Evolutionary conservation across 2,797 vertebrate species (phyloP).

Genomic region (Phrynocephalus forsythii): DNA sequence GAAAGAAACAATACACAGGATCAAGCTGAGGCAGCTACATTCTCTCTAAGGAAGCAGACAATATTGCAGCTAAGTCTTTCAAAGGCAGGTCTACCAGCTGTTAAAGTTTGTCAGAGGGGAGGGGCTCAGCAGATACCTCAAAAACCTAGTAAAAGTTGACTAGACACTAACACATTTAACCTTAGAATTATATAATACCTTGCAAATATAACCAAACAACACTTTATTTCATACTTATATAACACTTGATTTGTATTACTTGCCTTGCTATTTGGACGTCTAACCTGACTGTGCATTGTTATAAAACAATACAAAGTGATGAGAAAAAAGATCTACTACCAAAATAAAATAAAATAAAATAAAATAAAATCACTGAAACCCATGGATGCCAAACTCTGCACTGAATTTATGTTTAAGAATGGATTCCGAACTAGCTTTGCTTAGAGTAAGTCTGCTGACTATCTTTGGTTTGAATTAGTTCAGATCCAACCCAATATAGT

Average conservation of each 20-base stretch:
- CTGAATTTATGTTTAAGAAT: neutral
- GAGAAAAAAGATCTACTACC: neutral
- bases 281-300: neutral
- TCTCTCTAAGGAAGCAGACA: neutral
- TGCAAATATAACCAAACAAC: neutral
- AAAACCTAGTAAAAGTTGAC: neutral
- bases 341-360: neutral
- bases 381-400: neutral
- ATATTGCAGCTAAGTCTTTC: neutral
- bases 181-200: neutral
- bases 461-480: neutral
- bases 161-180: neutral
- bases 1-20: conserved; percentile 3
- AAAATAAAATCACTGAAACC: neutral
- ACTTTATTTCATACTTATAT: neutral
- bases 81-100: neutral
- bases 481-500: neutral
- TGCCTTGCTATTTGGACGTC: neutral
- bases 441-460: neutral
- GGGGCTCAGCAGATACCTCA: neutral
- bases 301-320: neutral
- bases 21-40: neutral
- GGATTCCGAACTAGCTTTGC: neutral
- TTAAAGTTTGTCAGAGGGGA: neutral
- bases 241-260: neutral